Base-by-base conservation (phyloP, 2,888 invertebrate genomes). In the Diaprepes abbreviatus region DNA sequence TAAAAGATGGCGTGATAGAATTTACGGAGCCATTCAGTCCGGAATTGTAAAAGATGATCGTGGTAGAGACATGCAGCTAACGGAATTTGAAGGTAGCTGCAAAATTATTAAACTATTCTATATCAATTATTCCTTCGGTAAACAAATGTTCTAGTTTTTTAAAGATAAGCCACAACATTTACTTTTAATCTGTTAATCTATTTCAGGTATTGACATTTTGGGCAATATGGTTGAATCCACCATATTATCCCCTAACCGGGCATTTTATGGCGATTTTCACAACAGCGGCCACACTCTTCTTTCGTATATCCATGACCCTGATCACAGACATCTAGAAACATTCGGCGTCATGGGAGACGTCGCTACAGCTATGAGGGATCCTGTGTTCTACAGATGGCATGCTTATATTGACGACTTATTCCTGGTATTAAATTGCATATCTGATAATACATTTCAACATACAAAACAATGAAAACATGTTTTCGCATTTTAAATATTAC, bases 261-360 rank as follows among this genome's bases (percentile, higher is more conserved):
- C 84, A 33, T 86, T 90, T 79, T 94, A 94, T 80, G 95, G 95
- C 0, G 92, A 93, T 82, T 79, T 94, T 43, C 95, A 95, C 84
- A 95, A 95, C 83, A 88, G 91, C 85, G 94, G 93, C 0, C 95
- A 95, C 79, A 89, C 93, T 3, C 87, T 93, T 78, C 88, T 94
- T 68, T 89, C 92, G 0, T 92, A 90, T 79, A 85, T 90, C 1
- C 94, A 95, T 79, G 95, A 95, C 82, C 94, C 94, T 0, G 93
- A 93, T 81, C 90, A 91, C 79, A 86, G 90, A 67, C 90, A 91
- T 80, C 83, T 91, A 85, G 94, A 95, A 84, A 88, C 89, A 43
- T 92, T 92, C 77, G 91, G 92, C 36, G 91, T 93, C n/a, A 94
- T 95, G 89, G 94, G 93, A 0, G 94, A 94, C 79, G 89, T 93